A percentile compares a stretch with the other conserved stretches of the same genome.
These are phyloP conservation scores for Montifringilla adamsi DNA, from an alignment of 2,113 vertebrate species.

Conservation along the genomic window DNA sequence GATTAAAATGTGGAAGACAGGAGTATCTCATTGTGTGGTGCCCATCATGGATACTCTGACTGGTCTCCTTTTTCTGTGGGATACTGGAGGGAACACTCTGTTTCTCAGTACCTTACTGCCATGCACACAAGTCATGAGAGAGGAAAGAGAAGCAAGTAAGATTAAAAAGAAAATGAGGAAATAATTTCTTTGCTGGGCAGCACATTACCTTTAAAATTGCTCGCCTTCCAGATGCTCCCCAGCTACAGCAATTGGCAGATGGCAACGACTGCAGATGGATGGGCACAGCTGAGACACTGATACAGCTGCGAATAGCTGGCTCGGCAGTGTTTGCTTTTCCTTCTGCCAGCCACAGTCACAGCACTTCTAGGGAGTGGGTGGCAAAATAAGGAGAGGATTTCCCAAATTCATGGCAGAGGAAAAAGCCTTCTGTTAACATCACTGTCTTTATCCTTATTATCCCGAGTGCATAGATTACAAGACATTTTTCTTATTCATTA, in stretches of 20 bases:
- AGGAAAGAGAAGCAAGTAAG: neutral
- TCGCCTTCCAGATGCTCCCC: slow-evolving; percentile 61
- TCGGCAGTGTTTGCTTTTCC: slow-evolving; percentile 10
- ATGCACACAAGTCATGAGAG: neutral
- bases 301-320: slow-evolving; percentile 42
- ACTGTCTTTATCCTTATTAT: neutral
- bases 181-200: neutral
- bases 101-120: neutral
- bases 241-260: slow-evolving; percentile 42
- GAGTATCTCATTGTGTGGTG: neutral
- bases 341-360: slow-evolving; percentile 1
- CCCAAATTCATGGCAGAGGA: neutral
- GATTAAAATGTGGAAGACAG: neutral
- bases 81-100: neutral
- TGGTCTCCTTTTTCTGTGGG: neutral
- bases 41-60: neutral
- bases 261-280: slow-evolving; percentile 50
- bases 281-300: slow-evolving; percentile 41
- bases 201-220: slow-evolving; percentile 2
- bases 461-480: neutral
- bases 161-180: neutral
- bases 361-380: neutral
- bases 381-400: slow-evolving; percentile 11
- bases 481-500: neutral
- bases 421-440: neutral